phyloP scores from a whole-genome alignment of 2,797 vertebrate genomes.

The Florisuga fusca region DNA sequence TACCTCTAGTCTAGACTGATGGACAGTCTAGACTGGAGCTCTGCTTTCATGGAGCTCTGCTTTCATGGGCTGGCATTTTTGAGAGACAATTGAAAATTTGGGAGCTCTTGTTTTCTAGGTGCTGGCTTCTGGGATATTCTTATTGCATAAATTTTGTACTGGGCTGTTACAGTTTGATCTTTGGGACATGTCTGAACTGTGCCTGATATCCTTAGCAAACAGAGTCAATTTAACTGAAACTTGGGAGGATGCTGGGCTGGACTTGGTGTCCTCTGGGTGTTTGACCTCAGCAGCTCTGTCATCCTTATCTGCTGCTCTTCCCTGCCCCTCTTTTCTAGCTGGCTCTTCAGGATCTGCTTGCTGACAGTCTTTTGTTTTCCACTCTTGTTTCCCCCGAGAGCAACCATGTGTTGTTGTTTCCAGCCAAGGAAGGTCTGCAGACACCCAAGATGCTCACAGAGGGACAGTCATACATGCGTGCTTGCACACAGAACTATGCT shows the following conservation, averaged over 20 bases:
- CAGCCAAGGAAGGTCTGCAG: background rate
- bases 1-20: background rate
- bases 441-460: background rate
- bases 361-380: background rate
- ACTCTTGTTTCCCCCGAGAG: background rate
- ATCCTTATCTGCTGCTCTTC: background rate
- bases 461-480: background rate
- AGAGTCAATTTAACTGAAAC: background rate
- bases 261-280: background rate
- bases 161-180: background rate
- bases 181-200: background rate
- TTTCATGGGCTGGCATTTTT: background rate
- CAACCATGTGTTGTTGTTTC: background rate
- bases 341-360: background rate
- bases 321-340: background rate
- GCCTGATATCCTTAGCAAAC: background rate
- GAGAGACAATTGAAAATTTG: background rate
- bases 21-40: no score
- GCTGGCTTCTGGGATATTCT: background rate
- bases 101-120: background rate
- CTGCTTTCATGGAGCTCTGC: no score
- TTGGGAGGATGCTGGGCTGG: background rate
- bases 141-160: background rate
- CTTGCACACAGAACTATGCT: background rate
- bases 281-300: background rate